These are phyloP conservation scores for Arenaria interpres DNA, from an alignment of 2,113 vertebrate species.

Conservation along the genomic window DNA sequence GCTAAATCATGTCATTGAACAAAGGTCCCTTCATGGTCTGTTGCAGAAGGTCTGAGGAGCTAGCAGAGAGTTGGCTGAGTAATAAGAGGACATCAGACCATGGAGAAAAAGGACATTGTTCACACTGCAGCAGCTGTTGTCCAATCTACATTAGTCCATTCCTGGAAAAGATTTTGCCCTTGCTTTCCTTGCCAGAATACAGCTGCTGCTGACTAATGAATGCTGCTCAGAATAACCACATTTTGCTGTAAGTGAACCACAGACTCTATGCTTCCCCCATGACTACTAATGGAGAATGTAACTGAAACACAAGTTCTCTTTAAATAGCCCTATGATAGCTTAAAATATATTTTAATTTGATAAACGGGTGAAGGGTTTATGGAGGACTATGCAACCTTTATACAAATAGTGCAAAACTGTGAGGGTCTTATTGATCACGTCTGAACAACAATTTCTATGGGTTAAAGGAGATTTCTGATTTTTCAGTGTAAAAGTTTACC, in stretches of 20 bases:
- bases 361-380: not conserved
- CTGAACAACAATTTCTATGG: not conserved
- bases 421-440: not conserved
- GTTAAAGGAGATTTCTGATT: not conserved
- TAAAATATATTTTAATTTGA: not conserved
- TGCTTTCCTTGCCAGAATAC: not conserved
- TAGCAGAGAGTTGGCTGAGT: not conserved
- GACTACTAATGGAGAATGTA: not conserved
- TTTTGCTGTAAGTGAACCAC: not conserved
- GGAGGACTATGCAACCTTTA: not conserved
- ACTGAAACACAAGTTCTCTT: not conserved
- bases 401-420: not conserved
- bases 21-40: not conserved
- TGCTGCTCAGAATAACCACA: not conserved
- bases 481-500: not conserved
- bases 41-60: not conserved
- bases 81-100: not conserved
- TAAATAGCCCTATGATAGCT: not conserved
- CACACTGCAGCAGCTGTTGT: not conserved
- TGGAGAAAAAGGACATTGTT: not conserved
- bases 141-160: not conserved
- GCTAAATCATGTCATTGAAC: not conserved
- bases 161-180: not conserved
- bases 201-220: not conserved
- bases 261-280: not conserved